A percentile compares a stretch with the other conserved stretches of the same genome.
Conservation (phyloP, 64 coral and sea anemone genomes). For the Dendrophyllia cribrosa region DNA sequence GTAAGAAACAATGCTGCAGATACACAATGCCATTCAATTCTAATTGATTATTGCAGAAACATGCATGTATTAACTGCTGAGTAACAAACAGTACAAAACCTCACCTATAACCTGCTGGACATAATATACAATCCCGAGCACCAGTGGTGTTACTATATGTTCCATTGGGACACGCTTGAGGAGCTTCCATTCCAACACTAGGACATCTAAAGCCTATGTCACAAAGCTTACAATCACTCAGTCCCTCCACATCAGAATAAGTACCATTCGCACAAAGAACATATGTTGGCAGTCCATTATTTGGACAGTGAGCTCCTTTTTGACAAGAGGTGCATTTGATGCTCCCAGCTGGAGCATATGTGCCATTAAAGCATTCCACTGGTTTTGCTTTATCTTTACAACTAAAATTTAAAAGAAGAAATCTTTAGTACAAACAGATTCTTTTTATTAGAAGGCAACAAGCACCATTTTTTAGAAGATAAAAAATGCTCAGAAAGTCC, state of each 20-base stretch:
- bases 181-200: slow-evolving; percentile 41
- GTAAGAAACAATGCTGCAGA: too few species aligned
- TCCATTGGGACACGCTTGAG: slow-evolving; percentile 6
- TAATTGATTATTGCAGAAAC: too few species aligned
- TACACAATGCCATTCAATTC: too few species aligned
- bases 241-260: slow-evolving; percentile 2
- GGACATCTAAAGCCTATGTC: slow-evolving; percentile 32
- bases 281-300: neutral
- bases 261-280: slow-evolving; percentile 28
- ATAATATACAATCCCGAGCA: slow-evolving; percentile 30
- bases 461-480: too few species aligned
- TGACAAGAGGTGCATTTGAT: slow-evolving; percentile 63
- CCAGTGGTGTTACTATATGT: slow-evolving; percentile 37
- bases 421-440: neutral
- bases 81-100: neutral
- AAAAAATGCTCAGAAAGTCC: too few species aligned
- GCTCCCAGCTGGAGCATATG: slow-evolving; percentile 42
- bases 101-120: slow-evolving; percentile 55
- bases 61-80: neutral
- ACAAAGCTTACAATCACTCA: slow-evolving; percentile 47
- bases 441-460: too few species aligned
- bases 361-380: slow-evolving; percentile 45
- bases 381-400: slow-evolving; percentile 42
- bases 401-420: neutral
- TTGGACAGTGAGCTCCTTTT: slow-evolving; percentile 68